Evolutionary conservation across 1,140 invertebrate species (phyloP).

Genomic region (Idris sp.): DNA sequence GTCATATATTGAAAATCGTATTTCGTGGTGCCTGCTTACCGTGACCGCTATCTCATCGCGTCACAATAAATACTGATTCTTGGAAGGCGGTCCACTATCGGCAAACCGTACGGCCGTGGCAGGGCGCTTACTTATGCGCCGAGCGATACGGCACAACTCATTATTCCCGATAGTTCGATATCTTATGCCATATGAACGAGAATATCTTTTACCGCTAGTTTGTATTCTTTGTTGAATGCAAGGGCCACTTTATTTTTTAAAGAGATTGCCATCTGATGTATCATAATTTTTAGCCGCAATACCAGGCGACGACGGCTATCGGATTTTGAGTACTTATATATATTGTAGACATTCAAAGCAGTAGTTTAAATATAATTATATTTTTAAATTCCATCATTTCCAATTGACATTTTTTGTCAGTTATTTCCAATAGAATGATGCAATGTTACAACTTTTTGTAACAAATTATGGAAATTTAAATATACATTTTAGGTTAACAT

Average conservation of each 20-base stretch:
- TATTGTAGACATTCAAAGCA: too few relatives aligned
- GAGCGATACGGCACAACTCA: constrained; percentile 74
- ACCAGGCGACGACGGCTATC: too few relatives aligned
- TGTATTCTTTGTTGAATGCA: constrained; percentile 33
- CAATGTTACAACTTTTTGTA: too few relatives aligned
- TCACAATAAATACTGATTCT: constrained; percentile 79
- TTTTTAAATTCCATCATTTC: too few relatives aligned
- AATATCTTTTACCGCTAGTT: constrained; percentile 59
- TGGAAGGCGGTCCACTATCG: constrained; percentile 75
- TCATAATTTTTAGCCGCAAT: constrained; percentile 26
- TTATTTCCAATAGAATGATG: too few relatives aligned
- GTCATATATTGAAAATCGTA: constrained; percentile 79
- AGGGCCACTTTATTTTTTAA: constrained; percentile 38
- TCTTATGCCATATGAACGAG: constrained; percentile 70
- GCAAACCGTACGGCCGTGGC: constrained; percentile 68
- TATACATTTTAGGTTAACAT: too few relatives aligned
- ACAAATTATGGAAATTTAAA: too few relatives aligned
- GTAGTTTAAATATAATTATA: too few relatives aligned
- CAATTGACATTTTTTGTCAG: too few relatives aligned
- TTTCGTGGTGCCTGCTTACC: constrained; percentile 74
- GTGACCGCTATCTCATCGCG: constrained; percentile 76
- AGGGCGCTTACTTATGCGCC: constrained; percentile 73
- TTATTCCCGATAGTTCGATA: constrained; percentile 75
- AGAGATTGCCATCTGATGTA: constrained; percentile 46
- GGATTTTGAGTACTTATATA: too few relatives aligned